A percentile compares a stretch with the other conserved stretches of the same genome.
These are phyloP conservation scores for Semnornis frantzii DNA, from an alignment of 2,113 vertebrate genomes.

Conservation along the genomic window DNA sequence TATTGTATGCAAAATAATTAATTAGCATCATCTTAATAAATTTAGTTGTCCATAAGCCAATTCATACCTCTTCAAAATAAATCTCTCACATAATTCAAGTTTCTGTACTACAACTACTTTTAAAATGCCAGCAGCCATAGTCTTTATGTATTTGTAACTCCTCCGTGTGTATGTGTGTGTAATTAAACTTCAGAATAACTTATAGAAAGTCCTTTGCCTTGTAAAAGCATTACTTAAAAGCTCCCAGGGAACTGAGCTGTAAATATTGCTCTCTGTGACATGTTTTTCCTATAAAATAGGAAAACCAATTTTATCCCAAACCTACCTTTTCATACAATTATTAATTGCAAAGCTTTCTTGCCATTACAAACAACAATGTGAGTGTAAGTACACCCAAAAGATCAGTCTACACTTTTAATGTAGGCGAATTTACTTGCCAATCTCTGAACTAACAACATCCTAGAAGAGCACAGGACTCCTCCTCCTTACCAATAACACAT, in stretches of 20 bases:
- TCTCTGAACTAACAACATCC: not conserved
- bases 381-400: not conserved
- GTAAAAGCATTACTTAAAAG: not conserved
- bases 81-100: not conserved
- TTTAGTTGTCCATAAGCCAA: not conserved
- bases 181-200: slow-evolving; percentile 6
- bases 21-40: not conserved
- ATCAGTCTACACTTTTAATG: not conserved
- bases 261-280: not conserved
- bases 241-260: not conserved
- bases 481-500: not conserved
- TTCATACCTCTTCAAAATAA: not conserved
- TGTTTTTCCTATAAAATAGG: not conserved
- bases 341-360: not conserved
- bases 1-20: not conserved
- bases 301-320: not conserved
- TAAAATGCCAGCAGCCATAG: not conserved
- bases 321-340: not conserved
- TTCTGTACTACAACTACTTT: not conserved
- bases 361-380: not conserved
- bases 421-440: not conserved
- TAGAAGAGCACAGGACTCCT: not conserved
- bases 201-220: not conserved
- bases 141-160: not conserved
- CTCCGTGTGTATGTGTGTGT: not conserved